phyloP scores from a whole-genome alignment of 2,797 vertebrate species.

The Pangasius larnaudii region DNA sequence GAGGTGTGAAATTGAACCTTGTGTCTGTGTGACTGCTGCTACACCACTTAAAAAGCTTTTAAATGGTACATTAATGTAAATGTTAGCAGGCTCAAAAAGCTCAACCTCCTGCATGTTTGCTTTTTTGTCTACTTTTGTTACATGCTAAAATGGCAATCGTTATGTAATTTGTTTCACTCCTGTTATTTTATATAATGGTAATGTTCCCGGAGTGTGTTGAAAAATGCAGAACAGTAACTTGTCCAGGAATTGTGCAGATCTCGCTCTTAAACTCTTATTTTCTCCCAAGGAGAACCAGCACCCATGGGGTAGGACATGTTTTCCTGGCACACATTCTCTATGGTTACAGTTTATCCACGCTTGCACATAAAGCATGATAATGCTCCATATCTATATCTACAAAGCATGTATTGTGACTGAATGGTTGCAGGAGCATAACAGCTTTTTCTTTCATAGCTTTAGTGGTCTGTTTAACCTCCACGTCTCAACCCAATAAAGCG shows the following conservation, averaged over 20 bases:
- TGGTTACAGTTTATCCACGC: slow-evolving; percentile 8
- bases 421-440: slow-evolving; percentile 16
- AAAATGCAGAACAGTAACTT: background rate
- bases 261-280: slow-evolving; percentile 13
- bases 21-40: slow-evolving; percentile 5
- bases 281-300: background rate
- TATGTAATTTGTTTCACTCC: slow-evolving; percentile 9
- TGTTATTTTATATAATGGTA: slow-evolving; percentile 15
- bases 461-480: slow-evolving; percentile 21
- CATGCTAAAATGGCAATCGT: slow-evolving; percentile 9
- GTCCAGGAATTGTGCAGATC: background rate
- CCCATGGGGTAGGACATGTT: background rate
- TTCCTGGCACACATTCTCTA: background rate
- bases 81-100: background rate
- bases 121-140: background rate
- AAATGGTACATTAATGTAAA: slow-evolving; percentile 11
- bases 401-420: slow-evolving; percentile 10
- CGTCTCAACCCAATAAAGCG: slow-evolving; percentile 12
- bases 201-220: background rate
- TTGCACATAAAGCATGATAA: slow-evolving; percentile 13
- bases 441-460: slow-evolving; percentile 12
- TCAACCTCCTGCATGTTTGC: background rate
- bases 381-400: background rate
- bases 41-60: slow-evolving; percentile 29
- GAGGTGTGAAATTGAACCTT: slow-evolving; percentile 5